These are phyloP conservation scores for Cinara cedri DNA, from an alignment of 2,888 invertebrate species.

Conservation along the genomic window DNA sequence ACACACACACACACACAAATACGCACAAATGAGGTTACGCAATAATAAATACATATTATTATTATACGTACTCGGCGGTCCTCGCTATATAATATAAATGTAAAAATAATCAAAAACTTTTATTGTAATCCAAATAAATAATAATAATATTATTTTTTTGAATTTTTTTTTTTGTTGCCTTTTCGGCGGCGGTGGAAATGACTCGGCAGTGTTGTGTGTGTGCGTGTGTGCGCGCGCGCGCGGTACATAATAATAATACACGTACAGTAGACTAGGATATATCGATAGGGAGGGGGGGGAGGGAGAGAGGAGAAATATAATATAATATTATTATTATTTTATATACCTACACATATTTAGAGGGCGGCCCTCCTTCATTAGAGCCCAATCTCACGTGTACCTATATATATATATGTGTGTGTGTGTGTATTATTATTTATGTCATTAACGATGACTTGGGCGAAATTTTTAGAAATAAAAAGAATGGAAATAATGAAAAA, in stretches of 20 bases:
- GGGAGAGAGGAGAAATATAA: constrained; percentile 26
- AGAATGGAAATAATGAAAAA: constrained; percentile 52
- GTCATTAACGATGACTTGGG: constrained; percentile 57
- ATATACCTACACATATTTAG: too few relatives aligned
- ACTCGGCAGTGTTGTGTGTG: neutral
- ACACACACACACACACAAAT: neutral
- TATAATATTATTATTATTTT: too few relatives aligned
- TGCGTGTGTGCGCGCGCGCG: too few relatives aligned
- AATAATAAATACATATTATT: neutral
- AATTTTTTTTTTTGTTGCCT: constrained; percentile 35
- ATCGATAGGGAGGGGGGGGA: neutral
- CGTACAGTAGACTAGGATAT: constrained; percentile 19
- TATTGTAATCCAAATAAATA: constrained; percentile 36
- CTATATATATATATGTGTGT: too few relatives aligned
- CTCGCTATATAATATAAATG: too few relatives aligned
- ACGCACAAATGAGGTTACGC: constrained; percentile 15
- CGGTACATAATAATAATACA: too few relatives aligned
- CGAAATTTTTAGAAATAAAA: constrained; percentile 52
- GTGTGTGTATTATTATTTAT: constrained; percentile 39
- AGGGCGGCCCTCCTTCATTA: constrained; percentile 56
- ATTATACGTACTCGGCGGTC: neutral
- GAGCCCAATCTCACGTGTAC: constrained; percentile 55
- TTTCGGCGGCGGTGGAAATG: constrained; percentile 36
- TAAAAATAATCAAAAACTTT: constrained; percentile 39
- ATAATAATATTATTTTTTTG: constrained; percentile 11